phyloP scores from a whole-genome alignment of 1,140 invertebrate genomes.

The Trachymyrmex septentrionalis region DNA sequence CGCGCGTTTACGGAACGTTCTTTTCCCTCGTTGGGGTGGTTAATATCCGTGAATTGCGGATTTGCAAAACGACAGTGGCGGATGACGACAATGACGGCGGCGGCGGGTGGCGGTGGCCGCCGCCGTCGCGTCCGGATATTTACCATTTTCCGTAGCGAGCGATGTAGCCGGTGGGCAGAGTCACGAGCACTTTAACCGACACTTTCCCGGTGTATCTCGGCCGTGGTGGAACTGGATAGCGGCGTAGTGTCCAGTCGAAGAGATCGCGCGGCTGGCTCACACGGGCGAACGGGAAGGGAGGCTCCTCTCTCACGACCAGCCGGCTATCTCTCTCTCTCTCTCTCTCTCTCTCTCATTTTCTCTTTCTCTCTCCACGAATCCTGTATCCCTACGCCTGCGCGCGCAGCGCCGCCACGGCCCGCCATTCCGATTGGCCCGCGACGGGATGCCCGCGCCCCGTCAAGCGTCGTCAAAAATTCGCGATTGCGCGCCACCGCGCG shows the following conservation, averaged over 20 bases:
- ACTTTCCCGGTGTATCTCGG: too few relatives aligned
- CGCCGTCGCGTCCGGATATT: too few relatives aligned
- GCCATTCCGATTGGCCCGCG: conserved; percentile 58
- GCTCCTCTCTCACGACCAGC: conserved; percentile 69
- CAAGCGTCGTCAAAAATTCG: conserved; percentile 55
- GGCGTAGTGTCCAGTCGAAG: conserved; percentile 66
- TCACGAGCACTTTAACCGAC: too few relatives aligned
- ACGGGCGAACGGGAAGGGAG: conserved; percentile 75
- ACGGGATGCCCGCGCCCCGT: background rate
- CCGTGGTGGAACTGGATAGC: too few relatives aligned
- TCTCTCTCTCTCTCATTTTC: background rate
- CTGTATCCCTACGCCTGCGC: conserved; percentile 82
- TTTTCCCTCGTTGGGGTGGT: background rate
- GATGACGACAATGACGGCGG: too few relatives aligned
- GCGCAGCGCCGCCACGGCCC: conserved; percentile 67
- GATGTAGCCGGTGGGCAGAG: too few relatives aligned
- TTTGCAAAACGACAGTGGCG: background rate
- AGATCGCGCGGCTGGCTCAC: conserved; percentile 71
- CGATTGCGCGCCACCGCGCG: background rate
- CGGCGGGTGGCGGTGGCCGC: too few relatives aligned
- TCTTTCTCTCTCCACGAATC: conserved; percentile 58
- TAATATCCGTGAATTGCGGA: background rate
- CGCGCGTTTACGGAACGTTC: background rate
- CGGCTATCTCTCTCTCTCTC: conserved; percentile 51
- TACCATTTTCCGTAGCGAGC: too few relatives aligned